A percentile compares a stretch with the other conserved stretches of the same genome.
Conservation (phyloP, 2,797 vertebrate genomes). For the Coregonus ussuriensis region DNA sequence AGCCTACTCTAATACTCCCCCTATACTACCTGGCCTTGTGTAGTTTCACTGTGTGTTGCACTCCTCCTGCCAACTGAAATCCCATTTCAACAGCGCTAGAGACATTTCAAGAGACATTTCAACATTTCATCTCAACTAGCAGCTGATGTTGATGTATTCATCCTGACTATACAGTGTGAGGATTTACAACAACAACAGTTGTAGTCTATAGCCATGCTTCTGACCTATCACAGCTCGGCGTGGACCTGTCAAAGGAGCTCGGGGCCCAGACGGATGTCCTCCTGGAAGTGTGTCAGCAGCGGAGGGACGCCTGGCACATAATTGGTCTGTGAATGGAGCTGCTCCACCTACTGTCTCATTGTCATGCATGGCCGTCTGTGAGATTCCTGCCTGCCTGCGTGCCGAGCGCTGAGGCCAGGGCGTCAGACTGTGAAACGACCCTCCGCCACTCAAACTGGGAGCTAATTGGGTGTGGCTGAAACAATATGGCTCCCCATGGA, state of each 20-base stretch:
- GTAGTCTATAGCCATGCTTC: not conserved
- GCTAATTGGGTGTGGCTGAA: constrained; percentile 55
- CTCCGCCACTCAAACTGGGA: constrained; percentile 50
- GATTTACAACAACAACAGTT: not conserved
- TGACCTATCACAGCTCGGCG: not conserved
- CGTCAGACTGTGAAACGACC: constrained; percentile 54
- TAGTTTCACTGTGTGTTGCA: not conserved
- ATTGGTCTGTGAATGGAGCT: constrained; percentile 34
- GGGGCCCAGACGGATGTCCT: not conserved
- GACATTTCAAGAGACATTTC: too few species aligned
- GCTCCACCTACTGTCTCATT: constrained; percentile 38
- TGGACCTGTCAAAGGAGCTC: not conserved
- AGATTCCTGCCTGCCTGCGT: constrained; percentile 20
- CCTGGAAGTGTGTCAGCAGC: constrained; percentile 5
- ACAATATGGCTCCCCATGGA: constrained; percentile 47
- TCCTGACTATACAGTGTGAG: not conserved
- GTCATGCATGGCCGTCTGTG: constrained; percentile 37
- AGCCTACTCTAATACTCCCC: not conserved
- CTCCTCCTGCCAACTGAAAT: too few species aligned
- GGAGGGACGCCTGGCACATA: constrained; percentile 28
- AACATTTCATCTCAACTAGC: too few species aligned
- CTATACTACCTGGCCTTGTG: not conserved
- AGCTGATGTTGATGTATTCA: not conserved
- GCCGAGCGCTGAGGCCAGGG: constrained; percentile 22
- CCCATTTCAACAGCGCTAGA: not conserved